These are phyloP conservation scores for Musca domestica DNA, from an alignment of 1,140 invertebrate genomes.

Conservation along the genomic window DNA sequence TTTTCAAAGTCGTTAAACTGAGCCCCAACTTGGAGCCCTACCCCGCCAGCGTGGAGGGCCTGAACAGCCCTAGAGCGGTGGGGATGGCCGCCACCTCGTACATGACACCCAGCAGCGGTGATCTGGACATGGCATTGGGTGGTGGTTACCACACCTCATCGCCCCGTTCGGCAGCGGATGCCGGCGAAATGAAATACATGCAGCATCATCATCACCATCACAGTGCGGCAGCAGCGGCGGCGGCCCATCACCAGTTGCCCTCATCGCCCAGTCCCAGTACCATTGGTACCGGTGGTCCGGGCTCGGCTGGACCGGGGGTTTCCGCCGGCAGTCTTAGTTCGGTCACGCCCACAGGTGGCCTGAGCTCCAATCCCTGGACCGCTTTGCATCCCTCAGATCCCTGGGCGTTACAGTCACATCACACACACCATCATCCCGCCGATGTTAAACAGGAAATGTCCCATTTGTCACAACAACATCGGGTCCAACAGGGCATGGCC, in stretches of 20 bases:
- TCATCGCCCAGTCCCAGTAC: slow-evolving; percentile 61
- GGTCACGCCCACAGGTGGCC: slow-evolving; percentile 58
- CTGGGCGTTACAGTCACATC: slow-evolving; percentile 74
- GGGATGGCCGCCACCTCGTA: slow-evolving; percentile 83
- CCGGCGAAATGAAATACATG: slow-evolving; percentile 92
- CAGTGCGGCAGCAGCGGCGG: slow-evolving; percentile 62
- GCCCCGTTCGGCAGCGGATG: slow-evolving; percentile 74
- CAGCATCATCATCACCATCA: slow-evolving; percentile 76
- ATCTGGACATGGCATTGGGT: slow-evolving; percentile 72
- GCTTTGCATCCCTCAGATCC: slow-evolving; percentile 76
- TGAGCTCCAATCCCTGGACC: slow-evolving; percentile 79
- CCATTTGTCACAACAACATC: slow-evolving; percentile 58
- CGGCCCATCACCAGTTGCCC: slow-evolving; percentile 71
- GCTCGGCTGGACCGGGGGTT: slow-evolving; percentile 22
- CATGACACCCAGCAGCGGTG: slow-evolving; percentile 74
- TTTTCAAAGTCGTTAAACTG: slow-evolving; percentile 56
- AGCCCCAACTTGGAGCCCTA: slow-evolving; percentile 56
- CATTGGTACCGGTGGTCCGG: slow-evolving; percentile 26
- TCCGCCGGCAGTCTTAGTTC: slow-evolving; percentile 58
- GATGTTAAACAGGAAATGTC: slow-evolving; percentile 70
- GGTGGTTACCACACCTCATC: slow-evolving; percentile 72
- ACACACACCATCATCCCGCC: slow-evolving; percentile 65
- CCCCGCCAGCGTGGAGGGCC: slow-evolving; percentile 56
- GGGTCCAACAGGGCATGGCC: slow-evolving; percentile 62
- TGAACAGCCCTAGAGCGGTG: slow-evolving; percentile 56